Evolutionary conservation across 2,888 invertebrate species (phyloP), one percentile per base, ranked within the genome.

Genomic region (Chromoteleia sp.): DNA sequence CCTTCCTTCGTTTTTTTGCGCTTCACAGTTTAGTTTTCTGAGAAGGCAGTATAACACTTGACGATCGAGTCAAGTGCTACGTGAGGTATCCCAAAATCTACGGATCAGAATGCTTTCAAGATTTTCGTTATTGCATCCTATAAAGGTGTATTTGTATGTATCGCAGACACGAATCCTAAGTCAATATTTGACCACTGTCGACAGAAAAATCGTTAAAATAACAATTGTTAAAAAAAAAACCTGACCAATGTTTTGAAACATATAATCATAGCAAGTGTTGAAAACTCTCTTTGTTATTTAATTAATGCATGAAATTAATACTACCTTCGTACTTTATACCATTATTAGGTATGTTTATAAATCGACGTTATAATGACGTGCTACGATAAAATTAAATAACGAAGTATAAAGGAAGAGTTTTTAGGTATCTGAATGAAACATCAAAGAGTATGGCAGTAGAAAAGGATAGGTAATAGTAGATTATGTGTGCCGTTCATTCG

Each of bases 171-270:
- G n/a, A 52, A 77, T 77, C 77, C 77, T 71, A 68, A 77, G 70
- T 71, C 77, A 70, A 77, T 77, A 70, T 77, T 77, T 77, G 77
- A 77, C 30, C 41, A 48, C 56, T 65, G 77, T 77, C 77, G 77
- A 70, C 70, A 50, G 52, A 39, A 77, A 77, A 77, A 56, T 71
- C 77, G 67, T 77, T 71, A 61, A 59, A 76, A 61, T 56, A 63
- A 29, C 58, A 61, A 54, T 54, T 68, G 68, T 43, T 6, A 15
- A 30, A 68, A 45, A 68, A 52, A 54, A 21, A n/a, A n/a, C n/a
- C n/a, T 41, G 14, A 14, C 43, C 21, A 15, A 17, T 63, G 14
- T 14, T 65, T 50, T 25, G 14, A 5, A 33, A 33, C 6, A 8
- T 17, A 39, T 14, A 7, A 21, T 21, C 33, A 36, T 19, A 39